These are phyloP conservation scores for Capromys pilorides DNA, from an alignment of 2,797 vertebrate genomes.

Conservation along the genomic window DNA sequence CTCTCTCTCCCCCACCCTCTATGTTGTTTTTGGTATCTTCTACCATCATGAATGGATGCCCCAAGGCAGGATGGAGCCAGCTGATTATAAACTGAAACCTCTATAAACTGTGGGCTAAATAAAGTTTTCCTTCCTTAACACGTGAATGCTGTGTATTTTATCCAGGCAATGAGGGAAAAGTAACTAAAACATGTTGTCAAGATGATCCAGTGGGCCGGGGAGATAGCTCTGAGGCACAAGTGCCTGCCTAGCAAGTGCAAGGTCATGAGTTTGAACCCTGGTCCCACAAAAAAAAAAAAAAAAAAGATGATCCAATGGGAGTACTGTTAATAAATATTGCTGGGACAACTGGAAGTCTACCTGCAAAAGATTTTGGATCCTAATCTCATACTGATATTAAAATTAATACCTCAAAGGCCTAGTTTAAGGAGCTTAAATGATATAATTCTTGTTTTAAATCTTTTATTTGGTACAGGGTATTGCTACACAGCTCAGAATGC, in stretches of 20 bases:
- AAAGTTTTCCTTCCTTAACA: neutral
- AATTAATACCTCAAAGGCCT: neutral
- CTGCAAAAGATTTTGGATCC: neutral
- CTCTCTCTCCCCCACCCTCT: too few relatives aligned
- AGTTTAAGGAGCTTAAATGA: neutral
- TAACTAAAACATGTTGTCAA: neutral
- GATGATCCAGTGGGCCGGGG: neutral
- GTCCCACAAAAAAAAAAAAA: too few relatives aligned
- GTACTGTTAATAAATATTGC: slow-evolving; percentile 14
- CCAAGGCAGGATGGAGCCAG: too few relatives aligned
- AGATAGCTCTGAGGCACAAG: too few relatives aligned
- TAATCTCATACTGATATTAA: neutral
- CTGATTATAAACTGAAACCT: neutral
- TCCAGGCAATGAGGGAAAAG: neutral
- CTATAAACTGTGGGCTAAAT: neutral
- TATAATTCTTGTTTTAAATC: neutral
- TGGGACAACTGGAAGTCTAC: neutral
- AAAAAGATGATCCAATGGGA: neutral
- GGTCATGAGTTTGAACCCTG: too few relatives aligned
- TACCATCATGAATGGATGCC: neutral
- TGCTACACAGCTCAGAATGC: too few relatives aligned
- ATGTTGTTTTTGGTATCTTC: neutral
- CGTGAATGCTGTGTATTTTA: neutral
- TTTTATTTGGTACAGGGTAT: too few relatives aligned
- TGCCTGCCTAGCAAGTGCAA: too few relatives aligned